Conservation (phyloP, 2,888 invertebrate species). For the Drosophila affinis region DNA sequence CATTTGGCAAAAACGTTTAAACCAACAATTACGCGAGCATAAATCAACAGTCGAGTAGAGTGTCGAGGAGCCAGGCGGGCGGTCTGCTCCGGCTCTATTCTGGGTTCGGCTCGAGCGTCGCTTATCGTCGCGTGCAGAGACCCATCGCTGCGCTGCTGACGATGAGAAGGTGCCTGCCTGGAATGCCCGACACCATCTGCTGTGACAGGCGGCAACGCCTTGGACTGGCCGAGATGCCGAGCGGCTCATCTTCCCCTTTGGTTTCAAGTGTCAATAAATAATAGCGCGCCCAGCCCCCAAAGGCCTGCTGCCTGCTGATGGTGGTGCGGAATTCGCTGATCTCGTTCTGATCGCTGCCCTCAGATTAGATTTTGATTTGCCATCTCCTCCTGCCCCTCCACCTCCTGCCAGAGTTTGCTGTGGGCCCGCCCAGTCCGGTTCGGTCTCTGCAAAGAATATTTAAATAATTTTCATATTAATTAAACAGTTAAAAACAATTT, state of each 20-base stretch:
- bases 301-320: conserved; percentile 19
- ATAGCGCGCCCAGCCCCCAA: conserved; percentile 56
- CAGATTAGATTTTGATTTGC: conserved; percentile 70
- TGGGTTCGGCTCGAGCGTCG: conserved; percentile 32
- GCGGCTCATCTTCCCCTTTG: conserved; percentile 53
- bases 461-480: conserved; percentile 75
- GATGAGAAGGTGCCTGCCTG: conserved; percentile 40
- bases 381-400: background rate
- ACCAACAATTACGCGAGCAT: conserved; percentile 84
- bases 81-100: conserved; percentile 52
- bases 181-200: conserved; percentile 66
- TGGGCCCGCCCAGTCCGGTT: conserved; percentile 16
- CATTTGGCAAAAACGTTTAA: conserved; percentile 81
- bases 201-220: conserved; percentile 74
- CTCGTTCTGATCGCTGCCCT: conserved; percentile 73
- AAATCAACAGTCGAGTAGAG: conserved; percentile 83
- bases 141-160: conserved; percentile 7
- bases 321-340: conserved; percentile 76
- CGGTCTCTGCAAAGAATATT: conserved; percentile 39
- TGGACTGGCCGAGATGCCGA: conserved; percentile 16
- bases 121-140: conserved; percentile 68
- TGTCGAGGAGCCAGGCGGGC: conserved; percentile 63
- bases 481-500: conserved; percentile 77
- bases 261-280: conserved; percentile 83
- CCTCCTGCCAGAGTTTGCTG: conserved; percentile 4